Conservation (phyloP, 2,797 vertebrate genomes). For the Ceyx erithaca region DNA sequence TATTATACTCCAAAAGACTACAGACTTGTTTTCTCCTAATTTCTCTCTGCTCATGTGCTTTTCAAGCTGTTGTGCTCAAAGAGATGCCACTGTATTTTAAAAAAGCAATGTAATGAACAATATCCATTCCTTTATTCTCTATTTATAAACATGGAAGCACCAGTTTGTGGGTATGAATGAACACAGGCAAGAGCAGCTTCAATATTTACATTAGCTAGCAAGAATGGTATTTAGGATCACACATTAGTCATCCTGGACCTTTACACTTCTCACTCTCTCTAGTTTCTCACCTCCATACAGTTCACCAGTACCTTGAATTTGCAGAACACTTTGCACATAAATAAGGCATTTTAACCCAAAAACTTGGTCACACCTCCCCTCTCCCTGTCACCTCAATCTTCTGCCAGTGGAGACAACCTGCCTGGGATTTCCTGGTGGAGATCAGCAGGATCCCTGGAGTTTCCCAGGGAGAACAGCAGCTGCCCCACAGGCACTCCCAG, state of each 20-base stretch:
- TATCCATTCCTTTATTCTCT: conserved; percentile 12
- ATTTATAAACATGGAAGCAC: conserved; percentile 14
- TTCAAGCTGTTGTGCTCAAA: not conserved
- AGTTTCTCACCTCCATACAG: not conserved
- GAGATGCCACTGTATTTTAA: not conserved
- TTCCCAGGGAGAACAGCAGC: not conserved
- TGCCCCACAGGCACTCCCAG: not conserved
- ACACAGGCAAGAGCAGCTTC: not conserved
- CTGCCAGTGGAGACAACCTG: not conserved
- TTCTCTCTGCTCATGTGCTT: not conserved
- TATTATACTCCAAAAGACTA: not conserved
- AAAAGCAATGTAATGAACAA: not conserved
- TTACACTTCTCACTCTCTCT: not conserved
- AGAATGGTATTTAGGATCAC: not conserved
- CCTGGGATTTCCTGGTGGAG: not conserved
- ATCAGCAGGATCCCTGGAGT: not conserved
- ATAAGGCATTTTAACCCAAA: not conserved
- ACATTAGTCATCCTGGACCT: not conserved
- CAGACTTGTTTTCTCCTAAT: not conserved
- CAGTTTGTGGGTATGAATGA: not conserved
- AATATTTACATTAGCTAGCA: not conserved
- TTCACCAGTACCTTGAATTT: not conserved
- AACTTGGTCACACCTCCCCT: not conserved
- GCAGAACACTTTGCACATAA: not conserved
- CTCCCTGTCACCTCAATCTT: not conserved